A percentile compares a stretch with the other conserved stretches of the same genome.
Evolutionary conservation across 2,888 invertebrate species (phyloP).

Genomic region (Sarcophaga subvicina): DNA sequence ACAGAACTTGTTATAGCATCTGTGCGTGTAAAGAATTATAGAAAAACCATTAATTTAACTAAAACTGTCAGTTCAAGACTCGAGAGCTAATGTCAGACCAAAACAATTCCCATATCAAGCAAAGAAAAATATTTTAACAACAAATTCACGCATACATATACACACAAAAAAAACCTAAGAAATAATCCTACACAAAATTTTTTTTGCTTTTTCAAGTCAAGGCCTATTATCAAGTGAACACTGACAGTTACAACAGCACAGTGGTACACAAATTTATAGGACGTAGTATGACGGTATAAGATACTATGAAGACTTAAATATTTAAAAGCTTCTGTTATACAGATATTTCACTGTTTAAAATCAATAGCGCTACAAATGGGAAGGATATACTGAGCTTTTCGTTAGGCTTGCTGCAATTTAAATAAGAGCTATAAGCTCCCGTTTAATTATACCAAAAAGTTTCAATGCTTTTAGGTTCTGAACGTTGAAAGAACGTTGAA

Average conservation of each 20-base stretch:
- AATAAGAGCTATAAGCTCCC: too few relatives aligned
- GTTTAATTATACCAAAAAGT: too few relatives aligned
- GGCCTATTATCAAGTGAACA: neutral
- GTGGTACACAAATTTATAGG: neutral
- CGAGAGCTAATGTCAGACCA: constrained; percentile 50
- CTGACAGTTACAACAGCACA: neutral
- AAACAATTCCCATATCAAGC: constrained; percentile 24
- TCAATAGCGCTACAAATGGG: too few relatives aligned
- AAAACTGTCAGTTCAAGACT: constrained; percentile 57
- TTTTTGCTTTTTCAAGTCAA: neutral
- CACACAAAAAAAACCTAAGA: neutral
- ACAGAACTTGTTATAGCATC: neutral
- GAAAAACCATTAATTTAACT: constrained; percentile 54
- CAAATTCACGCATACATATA: neutral
- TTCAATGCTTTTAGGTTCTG: too few relatives aligned
- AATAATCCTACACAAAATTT: neutral
- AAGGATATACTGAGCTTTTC: too few relatives aligned
- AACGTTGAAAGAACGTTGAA: too few relatives aligned
- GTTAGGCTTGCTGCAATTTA: too few relatives aligned
- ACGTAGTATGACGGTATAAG: neutral
- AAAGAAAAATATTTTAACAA: constrained; percentile 12
- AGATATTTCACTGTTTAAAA: too few relatives aligned
- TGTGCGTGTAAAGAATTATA: neutral
- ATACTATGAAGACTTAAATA: neutral
- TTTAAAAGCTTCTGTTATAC: too few relatives aligned